phyloP scores from a whole-genome alignment of 2,888 invertebrate species.

The Ophioninae sp. region DNA sequence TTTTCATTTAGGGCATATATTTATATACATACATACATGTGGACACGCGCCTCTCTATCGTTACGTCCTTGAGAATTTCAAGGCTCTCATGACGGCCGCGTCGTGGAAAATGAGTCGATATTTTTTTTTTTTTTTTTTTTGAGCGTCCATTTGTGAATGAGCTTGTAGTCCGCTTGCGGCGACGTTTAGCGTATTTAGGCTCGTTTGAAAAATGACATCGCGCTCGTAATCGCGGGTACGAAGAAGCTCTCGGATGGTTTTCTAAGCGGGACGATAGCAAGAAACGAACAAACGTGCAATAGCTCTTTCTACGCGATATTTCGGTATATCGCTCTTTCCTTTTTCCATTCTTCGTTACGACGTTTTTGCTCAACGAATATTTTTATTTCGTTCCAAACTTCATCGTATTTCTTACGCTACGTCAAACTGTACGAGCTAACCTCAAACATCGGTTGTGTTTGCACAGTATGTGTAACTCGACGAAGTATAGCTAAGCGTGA shows the following conservation, averaged over 20 bases:
- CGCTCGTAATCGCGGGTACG: background rate
- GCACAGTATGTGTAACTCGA: background rate
- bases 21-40: conserved; percentile 68
- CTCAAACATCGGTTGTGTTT: too few relatives aligned
- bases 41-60: conserved; percentile 70
- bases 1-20: background rate
- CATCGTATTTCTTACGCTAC: too few relatives aligned
- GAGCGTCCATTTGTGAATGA: conserved; percentile 34
- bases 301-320: background rate
- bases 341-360: background rate
- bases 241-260: background rate
- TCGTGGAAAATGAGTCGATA: conserved; percentile 47
- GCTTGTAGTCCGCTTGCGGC: background rate
- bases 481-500: background rate
- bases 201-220: conserved; percentile 10
- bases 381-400: too few relatives aligned
- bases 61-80: conserved; percentile 74
- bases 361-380: too few relatives aligned
- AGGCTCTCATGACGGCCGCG: conserved; percentile 52
- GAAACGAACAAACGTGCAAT: background rate
- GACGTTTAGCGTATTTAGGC: background rate
- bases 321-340: background rate
- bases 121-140: conserved; percentile 51
- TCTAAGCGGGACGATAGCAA: background rate
- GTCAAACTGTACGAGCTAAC: too few relatives aligned